Conservation (phyloP, 1,140 invertebrate species). For the Drosophila melanica region DNA sequence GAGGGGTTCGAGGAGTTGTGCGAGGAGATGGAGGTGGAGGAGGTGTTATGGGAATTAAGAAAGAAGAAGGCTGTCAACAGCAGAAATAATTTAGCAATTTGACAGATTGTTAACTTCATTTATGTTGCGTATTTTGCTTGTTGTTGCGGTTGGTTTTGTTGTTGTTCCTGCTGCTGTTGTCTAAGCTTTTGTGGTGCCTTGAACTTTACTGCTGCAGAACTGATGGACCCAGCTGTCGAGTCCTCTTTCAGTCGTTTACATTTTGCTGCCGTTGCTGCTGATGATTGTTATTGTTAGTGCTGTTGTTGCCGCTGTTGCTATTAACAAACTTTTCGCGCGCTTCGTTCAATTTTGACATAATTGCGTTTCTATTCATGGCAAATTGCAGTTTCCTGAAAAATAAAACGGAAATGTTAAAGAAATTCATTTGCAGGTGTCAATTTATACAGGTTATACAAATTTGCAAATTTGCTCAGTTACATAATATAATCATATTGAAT, state of each 20-base stretch:
- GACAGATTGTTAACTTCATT: constrained; percentile 84
- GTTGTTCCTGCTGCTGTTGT: constrained; percentile 2
- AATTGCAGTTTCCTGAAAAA: constrained; percentile 54
- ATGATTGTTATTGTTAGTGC: constrained; percentile 13
- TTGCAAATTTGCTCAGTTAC: neutral
- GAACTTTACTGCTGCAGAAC: constrained; percentile 43
- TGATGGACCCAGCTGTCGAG: constrained; percentile 48
- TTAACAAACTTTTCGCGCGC: constrained; percentile 50
- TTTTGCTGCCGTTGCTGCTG: constrained; percentile 55
- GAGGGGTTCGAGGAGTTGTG: neutral
- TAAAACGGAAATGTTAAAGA: constrained; percentile 15
- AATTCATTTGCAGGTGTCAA: constrained; percentile 43
- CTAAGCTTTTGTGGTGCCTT: constrained; percentile 21
- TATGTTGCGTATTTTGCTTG: constrained; percentile 77
- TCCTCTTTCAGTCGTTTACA: constrained; percentile 54
- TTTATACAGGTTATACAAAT: neutral
- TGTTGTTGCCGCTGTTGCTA: constrained; percentile 23
- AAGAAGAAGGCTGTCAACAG: constrained; percentile 83
- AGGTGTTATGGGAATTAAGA: constrained; percentile 66
- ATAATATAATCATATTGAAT: neutral
- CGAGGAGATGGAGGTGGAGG: constrained; percentile 18
- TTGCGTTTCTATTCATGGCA: constrained; percentile 47
- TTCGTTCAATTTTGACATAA: constrained; percentile 59
- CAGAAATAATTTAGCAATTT: constrained; percentile 84
- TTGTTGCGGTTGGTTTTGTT: constrained; percentile 39